These are phyloP conservation scores for Cinclus mexicanus DNA, from an alignment of 2,113 vertebrate genomes.

Conservation along the genomic window DNA sequence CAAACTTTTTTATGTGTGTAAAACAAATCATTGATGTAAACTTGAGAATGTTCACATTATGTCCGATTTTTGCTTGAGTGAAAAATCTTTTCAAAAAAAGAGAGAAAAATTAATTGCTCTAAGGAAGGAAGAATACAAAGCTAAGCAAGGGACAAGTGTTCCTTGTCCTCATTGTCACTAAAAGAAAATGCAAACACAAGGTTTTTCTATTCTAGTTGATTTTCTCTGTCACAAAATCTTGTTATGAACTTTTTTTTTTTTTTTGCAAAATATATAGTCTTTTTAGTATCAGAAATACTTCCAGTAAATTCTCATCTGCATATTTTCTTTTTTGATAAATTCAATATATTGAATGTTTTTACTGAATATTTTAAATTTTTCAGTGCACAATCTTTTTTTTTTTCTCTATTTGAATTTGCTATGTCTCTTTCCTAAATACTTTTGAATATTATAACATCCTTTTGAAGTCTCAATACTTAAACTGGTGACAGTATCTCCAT, in stretches of 20 bases:
- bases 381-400: too few relatives aligned
- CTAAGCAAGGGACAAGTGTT: background rate
- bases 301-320: background rate
- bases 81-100: background rate
- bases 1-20: background rate
- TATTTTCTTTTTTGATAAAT: background rate
- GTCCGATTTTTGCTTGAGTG: background rate
- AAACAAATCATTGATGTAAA: background rate
- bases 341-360: background rate
- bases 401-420: background rate
- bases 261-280: background rate
- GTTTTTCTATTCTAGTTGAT: background rate
- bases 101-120: background rate
- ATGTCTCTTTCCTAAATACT: background rate
- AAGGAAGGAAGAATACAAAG: background rate
- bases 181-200: background rate
- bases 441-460: background rate
- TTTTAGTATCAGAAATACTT: background rate
- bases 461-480: background rate
- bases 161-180: background rate
- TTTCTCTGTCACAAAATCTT: background rate
- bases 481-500: background rate
- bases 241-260: fast-evolving
- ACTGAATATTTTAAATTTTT: background rate
- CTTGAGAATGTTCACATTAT: background rate